A percentile compares a stretch with the other conserved stretches of the same genome.
These are phyloP conservation scores for Cranoglanis bouderius DNA, from an alignment of 2,113 vertebrate species.

Conservation along the genomic window DNA sequence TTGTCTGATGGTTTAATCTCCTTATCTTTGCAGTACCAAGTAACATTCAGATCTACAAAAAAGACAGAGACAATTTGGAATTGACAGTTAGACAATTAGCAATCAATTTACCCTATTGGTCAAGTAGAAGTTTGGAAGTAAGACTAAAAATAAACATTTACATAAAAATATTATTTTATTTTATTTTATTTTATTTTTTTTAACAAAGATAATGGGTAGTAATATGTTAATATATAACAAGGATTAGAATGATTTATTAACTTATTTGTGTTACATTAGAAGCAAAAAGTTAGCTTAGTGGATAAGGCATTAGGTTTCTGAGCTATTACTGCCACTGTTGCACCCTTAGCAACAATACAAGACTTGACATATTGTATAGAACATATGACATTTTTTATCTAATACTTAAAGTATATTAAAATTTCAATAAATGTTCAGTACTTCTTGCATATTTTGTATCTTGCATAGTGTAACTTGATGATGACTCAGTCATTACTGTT, in stretches of 20 bases:
- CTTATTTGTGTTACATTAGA: background rate
- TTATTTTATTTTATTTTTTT: background rate
- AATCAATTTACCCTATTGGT: background rate
- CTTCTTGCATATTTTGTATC: background rate
- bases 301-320: background rate
- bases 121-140: background rate
- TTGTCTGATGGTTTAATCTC: constrained; percentile 86
- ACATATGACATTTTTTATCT: background rate
- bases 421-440: background rate
- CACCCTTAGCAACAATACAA: background rate
- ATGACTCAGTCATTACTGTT: background rate
- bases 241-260: background rate
- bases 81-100: no score
- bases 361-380: background rate
- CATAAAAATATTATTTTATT: no score
- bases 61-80: background rate
- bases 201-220: background rate
- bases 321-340: background rate
- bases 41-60: constrained; percentile 82
- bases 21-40: constrained; percentile 87
- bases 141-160: background rate
- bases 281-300: background rate
- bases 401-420: background rate
- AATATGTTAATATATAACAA: background rate
- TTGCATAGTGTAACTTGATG: background rate